phyloP scores from a whole-genome alignment of 1,140 invertebrate genomes.

The Pteromalus puparum region DNA sequence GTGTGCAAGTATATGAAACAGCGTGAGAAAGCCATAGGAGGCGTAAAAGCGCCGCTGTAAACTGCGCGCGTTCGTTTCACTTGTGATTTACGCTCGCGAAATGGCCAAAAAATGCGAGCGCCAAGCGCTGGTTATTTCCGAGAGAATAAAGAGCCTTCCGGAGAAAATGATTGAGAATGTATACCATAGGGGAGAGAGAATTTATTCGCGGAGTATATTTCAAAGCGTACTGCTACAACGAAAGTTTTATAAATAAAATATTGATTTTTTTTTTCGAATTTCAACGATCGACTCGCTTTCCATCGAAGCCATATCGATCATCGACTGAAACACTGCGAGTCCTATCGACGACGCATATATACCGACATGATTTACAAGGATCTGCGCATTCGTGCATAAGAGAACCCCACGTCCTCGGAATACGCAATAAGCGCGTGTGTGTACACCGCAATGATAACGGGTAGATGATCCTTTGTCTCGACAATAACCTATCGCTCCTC shows the following conservation, averaged over 20 bases:
- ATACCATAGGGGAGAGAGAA: too few species aligned
- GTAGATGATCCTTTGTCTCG: constrained; percentile 38
- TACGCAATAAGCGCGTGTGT: constrained; percentile 60
- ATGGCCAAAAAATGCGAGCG: constrained; percentile 19
- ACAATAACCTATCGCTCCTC: background rate
- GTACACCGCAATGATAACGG: constrained; percentile 51
- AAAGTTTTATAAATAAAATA: too few species aligned
- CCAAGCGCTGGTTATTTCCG: constrained; percentile 19
- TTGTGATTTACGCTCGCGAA: constrained; percentile 36
- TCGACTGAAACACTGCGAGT: too few species aligned
- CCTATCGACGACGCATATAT: background rate
- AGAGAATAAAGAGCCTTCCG: background rate
- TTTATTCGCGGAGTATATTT: too few species aligned
- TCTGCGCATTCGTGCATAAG: background rate
- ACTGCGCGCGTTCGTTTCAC: constrained; percentile 25
- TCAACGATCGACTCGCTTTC: too few species aligned
- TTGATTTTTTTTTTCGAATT: too few species aligned
- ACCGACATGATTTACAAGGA: constrained; percentile 19
- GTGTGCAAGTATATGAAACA: background rate
- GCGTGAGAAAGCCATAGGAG: background rate
- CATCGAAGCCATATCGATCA: too few species aligned
- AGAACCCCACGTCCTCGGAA: constrained; percentile 43
- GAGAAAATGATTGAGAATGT: too few species aligned
- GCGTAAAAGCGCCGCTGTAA: constrained; percentile 35
- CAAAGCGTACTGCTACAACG: too few species aligned